A percentile compares a stretch with the other conserved stretches of the same genome.
Conservation (phyloP, 30 jellyfish, hydroid and myxozoan species). For the Cassiopea xamachana region DNA sequence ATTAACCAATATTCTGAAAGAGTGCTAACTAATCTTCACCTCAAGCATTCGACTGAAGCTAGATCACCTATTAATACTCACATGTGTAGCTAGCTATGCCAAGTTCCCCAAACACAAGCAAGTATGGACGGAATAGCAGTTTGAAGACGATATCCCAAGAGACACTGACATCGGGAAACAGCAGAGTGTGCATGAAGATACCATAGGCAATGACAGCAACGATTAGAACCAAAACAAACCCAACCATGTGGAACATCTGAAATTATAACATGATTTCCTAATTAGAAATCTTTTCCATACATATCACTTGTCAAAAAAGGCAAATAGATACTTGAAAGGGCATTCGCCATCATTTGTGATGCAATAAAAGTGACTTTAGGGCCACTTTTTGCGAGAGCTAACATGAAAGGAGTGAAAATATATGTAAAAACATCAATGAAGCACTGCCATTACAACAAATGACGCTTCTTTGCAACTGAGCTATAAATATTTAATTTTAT, state of each 20-base stretch:
- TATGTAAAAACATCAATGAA: too few species aligned
- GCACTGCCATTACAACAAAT: too few species aligned
- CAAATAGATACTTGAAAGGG: too few species aligned
- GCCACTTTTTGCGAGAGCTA: too few species aligned
- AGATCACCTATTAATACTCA: background rate
- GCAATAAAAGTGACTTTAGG: too few species aligned
- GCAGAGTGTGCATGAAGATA: background rate
- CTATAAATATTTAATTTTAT: too few species aligned
- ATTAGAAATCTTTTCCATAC: too few species aligned
- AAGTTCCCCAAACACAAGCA: background rate
- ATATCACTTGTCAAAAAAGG: too few species aligned
- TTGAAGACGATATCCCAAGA: background rate
- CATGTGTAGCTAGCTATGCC: conserved; percentile 8
- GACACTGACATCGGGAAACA: background rate
- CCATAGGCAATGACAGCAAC: background rate
- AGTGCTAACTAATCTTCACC: background rate
- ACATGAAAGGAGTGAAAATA: too few species aligned
- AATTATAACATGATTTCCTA: background rate
- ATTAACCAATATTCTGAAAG: too few species aligned
- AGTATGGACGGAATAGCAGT: background rate
- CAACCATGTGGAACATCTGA: conserved; percentile 33
- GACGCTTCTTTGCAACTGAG: too few species aligned
- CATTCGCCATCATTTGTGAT: too few species aligned
- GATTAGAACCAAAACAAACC: background rate
- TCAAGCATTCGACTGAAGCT: background rate